Conservation (phyloP, 2,113 vertebrate species). For the Petromus typicus region DNA sequence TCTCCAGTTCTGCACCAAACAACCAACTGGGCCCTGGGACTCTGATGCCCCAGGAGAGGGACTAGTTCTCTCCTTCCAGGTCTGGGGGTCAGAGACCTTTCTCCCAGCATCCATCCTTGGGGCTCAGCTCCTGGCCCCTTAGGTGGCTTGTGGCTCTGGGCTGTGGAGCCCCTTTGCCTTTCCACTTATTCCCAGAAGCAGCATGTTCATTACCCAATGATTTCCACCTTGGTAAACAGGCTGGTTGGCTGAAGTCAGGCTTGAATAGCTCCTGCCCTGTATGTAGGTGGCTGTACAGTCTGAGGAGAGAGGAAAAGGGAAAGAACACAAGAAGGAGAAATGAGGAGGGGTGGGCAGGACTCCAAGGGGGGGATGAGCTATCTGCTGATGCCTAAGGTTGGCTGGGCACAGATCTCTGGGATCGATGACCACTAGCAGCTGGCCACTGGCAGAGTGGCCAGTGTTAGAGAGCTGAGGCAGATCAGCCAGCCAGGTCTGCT, state of each 20-base stretch:
- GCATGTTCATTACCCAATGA: constrained; percentile 9
- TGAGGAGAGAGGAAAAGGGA: neutral
- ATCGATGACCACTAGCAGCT: neutral
- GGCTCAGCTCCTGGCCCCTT: neutral
- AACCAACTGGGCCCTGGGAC: neutral
- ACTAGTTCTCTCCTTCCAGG: neutral
- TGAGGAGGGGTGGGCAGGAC: neutral
- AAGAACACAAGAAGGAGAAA: neutral
- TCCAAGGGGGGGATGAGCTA: neutral
- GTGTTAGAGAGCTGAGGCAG: neutral
- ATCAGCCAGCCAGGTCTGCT: neutral
- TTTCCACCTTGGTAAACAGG: constrained; percentile 12
- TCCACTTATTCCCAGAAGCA: neutral
- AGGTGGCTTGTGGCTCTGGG: neutral
- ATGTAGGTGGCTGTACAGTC: neutral
- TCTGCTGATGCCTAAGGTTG: neutral
- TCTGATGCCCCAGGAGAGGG: neutral
- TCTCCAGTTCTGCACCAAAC: neutral
- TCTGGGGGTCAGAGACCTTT: neutral
- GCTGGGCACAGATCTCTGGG: neutral
- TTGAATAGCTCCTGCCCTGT: neutral
- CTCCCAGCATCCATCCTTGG: neutral
- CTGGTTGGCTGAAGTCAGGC: neutral
- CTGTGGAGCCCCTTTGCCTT: too few species aligned
- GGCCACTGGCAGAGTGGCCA: neutral